Evolutionary conservation across 2,888 invertebrate species (phyloP).

Genomic region (Brenthis hecate): DNA sequence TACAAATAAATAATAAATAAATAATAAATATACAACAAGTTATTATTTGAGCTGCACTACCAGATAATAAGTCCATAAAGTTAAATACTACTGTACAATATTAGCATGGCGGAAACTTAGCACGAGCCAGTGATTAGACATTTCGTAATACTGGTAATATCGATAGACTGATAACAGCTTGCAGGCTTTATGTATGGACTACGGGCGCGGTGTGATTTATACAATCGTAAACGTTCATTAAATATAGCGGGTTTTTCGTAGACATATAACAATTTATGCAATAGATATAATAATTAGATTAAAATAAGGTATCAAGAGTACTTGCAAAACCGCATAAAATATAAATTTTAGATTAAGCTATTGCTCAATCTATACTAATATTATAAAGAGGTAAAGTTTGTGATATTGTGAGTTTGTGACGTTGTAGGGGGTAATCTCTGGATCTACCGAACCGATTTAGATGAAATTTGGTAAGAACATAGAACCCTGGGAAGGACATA

Average conservation of each 20-base stretch:
- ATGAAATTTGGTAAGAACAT: too few relatives aligned
- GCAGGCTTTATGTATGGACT: background rate
- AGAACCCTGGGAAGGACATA: too few relatives aligned
- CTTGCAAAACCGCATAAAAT: background rate
- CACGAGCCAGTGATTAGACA: constrained; percentile 27
- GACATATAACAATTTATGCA: constrained; percentile 13
- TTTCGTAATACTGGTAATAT: constrained; percentile 24
- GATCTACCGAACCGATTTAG: too few relatives aligned
- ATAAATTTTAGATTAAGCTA: background rate
- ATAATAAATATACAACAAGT: too few relatives aligned
- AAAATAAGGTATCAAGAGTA: background rate
- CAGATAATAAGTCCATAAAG: background rate
- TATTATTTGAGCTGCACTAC: background rate
- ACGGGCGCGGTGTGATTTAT: constrained; percentile 21
- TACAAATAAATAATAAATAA: too few relatives aligned
- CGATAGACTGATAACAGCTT: constrained; percentile 23
- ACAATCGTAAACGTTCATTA: constrained; percentile 18
- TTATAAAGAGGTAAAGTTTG: too few relatives aligned
- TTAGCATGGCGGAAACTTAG: constrained; percentile 26
- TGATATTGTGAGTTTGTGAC: too few relatives aligned
- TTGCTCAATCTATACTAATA: background rate
- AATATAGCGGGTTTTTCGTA: background rate
- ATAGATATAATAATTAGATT: constrained; percentile 16
- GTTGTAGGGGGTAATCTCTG: too few relatives aligned
- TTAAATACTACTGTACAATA: background rate